Conservation (phyloP, 1,140 invertebrate species). For the Euglossa dilemma region DNA sequence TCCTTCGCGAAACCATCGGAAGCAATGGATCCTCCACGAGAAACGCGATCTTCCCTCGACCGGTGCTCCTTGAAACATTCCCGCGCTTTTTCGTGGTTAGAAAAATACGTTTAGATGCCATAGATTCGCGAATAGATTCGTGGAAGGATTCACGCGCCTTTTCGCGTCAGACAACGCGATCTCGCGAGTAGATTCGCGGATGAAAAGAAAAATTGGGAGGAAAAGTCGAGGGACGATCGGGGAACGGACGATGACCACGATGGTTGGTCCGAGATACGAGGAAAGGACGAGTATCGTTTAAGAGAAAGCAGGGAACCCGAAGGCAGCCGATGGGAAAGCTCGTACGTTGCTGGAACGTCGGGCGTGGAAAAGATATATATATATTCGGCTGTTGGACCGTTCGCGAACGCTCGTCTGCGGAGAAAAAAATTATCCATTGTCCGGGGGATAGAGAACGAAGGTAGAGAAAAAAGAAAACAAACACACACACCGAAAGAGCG, state of each 20-base stretch:
- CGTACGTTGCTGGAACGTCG: constrained; percentile 32
- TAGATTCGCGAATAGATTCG: no score
- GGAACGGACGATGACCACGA: neutral
- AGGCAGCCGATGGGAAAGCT: constrained; percentile 7
- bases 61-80: neutral
- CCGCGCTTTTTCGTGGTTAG: no score
- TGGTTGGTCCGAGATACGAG: neutral
- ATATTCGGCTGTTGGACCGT: constrained; percentile 8
- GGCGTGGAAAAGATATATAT: constrained; percentile 22
- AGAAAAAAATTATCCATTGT: constrained; percentile 41
- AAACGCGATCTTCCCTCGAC: constrained; percentile 34
- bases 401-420: constrained; percentile 39
- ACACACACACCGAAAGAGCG: neutral
- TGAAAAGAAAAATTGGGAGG: no score
- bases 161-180: no score
- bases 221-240: no score
- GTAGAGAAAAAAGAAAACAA: neutral
- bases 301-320: constrained; percentile 11
- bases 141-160: no score
- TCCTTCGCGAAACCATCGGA: neutral
- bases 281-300: neutral
- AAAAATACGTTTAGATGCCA: no score
- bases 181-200: no score
- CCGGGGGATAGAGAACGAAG: constrained; percentile 27
- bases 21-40: constrained; percentile 22